phyloP scores from a whole-genome alignment of 2,888 invertebrate genomes.

The Pogonocherus hispidulus region DNA sequence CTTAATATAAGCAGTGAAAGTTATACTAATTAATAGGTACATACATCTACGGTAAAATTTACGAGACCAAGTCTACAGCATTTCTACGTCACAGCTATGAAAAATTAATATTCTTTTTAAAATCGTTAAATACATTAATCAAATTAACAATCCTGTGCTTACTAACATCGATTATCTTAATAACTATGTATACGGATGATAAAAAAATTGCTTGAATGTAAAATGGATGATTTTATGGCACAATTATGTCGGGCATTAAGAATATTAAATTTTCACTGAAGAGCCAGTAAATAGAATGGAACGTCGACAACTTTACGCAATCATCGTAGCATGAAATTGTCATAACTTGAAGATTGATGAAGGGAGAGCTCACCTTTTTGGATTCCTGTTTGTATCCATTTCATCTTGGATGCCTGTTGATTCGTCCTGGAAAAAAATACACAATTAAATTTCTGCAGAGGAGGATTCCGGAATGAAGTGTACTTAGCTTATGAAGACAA shows the following conservation, averaged over 20 bases:
- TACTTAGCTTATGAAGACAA: too few species aligned
- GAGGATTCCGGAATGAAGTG: too few species aligned
- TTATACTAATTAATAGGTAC: background rate
- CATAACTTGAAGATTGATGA: background rate
- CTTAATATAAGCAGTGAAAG: background rate
- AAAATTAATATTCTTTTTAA: background rate
- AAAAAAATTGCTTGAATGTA: background rate
- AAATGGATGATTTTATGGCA: conserved; percentile 1
- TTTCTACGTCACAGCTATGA: background rate
- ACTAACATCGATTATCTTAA: background rate
- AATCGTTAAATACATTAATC: background rate
- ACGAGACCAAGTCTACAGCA: background rate
- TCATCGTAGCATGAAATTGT: conserved; percentile 14
- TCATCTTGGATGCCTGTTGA: conserved; percentile 55
- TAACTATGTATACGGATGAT: background rate
- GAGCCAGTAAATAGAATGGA: conserved; percentile 16
- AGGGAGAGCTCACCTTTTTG: conserved; percentile 56
- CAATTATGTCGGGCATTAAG: background rate
- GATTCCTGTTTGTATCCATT: conserved; percentile 57
- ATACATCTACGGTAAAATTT: background rate
- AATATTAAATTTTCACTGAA: conserved; percentile 17
- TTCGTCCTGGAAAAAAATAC: conserved; percentile 55
- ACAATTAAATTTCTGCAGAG: background rate
- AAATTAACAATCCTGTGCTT: background rate
- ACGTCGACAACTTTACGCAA: conserved; percentile 12